A percentile compares a stretch with the other conserved stretches of the same genome.
Conservation (phyloP, 2,888 invertebrate genomes). For the Hemistola chrysoprasaria region DNA sequence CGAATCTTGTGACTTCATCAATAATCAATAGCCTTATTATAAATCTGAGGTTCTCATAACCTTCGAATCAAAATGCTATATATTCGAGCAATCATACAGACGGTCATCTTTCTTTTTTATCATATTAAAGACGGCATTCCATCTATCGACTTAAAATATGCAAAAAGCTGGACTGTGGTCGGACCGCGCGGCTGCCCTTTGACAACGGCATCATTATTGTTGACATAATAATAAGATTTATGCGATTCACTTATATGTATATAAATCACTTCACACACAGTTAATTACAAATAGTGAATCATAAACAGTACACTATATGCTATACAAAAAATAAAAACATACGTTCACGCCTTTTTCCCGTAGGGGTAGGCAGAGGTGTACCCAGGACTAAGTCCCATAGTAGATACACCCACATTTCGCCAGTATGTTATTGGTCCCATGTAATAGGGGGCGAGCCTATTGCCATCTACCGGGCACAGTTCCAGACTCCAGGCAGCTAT, state of each 20-base stretch:
- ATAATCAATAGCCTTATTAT: conserved; percentile 27
- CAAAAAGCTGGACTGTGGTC: conserved; percentile 77
- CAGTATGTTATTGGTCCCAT: no score
- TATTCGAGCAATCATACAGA: conserved; percentile 63
- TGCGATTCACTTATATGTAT: conserved; percentile 67
- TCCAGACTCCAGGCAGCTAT: no score
- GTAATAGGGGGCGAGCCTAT: no score
- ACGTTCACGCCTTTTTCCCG: no score
- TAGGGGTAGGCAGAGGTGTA: no score
- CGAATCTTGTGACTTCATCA: conserved; percentile 33
- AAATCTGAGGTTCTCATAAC: conserved; percentile 49
- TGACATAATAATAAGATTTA: conserved; percentile 78
- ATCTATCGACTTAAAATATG: conserved; percentile 74
- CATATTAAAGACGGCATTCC: conserved; percentile 77
- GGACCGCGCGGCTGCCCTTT: conserved; percentile 68
- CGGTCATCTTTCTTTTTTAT: conserved; percentile 79
- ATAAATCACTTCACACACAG: no score
- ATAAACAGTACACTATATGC: no score
- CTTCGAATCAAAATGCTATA: conserved; percentile 49
- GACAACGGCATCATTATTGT: conserved; percentile 75
- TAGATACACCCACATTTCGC: no score
- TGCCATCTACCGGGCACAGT: no score
- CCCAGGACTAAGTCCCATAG: no score
- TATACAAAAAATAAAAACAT: no score
- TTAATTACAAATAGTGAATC: no score